Evolutionary conservation across 2,797 vertebrate genomes (phyloP).

Genomic region (Sciaenops ocellatus): DNA sequence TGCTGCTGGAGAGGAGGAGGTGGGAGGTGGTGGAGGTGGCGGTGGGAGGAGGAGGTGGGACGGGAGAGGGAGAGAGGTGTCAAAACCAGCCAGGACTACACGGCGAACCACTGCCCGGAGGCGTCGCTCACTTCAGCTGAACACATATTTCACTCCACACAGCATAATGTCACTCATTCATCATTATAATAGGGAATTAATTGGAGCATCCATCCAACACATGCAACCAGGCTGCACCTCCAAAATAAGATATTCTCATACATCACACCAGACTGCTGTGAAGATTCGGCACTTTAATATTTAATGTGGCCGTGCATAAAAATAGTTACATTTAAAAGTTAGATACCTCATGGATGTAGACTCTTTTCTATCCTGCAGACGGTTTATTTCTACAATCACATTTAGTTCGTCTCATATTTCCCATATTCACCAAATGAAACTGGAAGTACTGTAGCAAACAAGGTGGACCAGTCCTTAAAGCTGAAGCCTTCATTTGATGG

Average conservation of each 20-base stretch:
- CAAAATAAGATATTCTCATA: neutral
- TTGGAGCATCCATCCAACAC: slow-evolving; percentile 26
- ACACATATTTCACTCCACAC: slow-evolving; percentile 39
- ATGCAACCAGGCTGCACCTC: slow-evolving; percentile 2
- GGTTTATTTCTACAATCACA: neutral
- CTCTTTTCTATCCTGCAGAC: neutral
- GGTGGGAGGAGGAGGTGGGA: neutral
- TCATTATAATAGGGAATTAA: slow-evolving; percentile 44
- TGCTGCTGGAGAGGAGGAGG: neutral
- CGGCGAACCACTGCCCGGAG: slow-evolving; percentile 46
- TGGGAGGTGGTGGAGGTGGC: neutral
- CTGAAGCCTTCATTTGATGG: neutral
- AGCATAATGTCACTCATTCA: slow-evolving; percentile 46
- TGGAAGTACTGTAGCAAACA: neutral
- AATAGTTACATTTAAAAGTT: neutral
- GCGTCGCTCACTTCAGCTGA: slow-evolving; percentile 47
- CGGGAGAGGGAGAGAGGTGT: slow-evolving; percentile 34
- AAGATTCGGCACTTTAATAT: neutral
- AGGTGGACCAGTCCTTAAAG: neutral
- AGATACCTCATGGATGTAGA: neutral
- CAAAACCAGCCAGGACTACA: slow-evolving; percentile 53
- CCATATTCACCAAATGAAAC: neutral
- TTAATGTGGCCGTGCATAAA: neutral
- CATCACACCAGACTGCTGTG: neutral
- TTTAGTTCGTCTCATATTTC: rapidly evolving